A percentile compares a stretch with the other conserved stretches of the same genome.
Conservation (phyloP, 2,888 invertebrate genomes). For the Drosophila sordidula region DNA sequence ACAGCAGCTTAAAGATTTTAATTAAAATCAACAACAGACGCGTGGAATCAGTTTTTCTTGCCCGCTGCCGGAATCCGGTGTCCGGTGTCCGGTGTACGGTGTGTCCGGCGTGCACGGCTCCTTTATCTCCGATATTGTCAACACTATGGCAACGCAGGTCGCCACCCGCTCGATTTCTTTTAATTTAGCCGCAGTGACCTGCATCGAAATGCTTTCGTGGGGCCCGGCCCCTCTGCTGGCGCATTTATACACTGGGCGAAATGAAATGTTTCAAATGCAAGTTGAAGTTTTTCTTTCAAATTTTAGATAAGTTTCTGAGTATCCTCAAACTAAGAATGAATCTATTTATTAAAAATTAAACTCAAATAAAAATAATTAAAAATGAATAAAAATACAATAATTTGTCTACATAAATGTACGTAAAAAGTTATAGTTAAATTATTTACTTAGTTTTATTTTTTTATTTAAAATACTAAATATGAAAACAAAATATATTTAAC, state of each 20-base stretch:
- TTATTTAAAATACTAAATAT: too few species aligned
- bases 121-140: constrained; percentile 31
- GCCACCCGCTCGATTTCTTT: constrained; percentile 64
- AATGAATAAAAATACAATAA: too few species aligned
- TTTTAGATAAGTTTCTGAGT: too few species aligned
- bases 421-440: too few species aligned
- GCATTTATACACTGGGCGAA: not conserved
- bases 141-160: constrained; percentile 21
- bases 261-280: too few species aligned
- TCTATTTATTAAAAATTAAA: too few species aligned
- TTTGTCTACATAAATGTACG: too few species aligned
- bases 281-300: too few species aligned
- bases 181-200: constrained; percentile 75
- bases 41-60: constrained; percentile 9
- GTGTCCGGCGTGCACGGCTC: not conserved
- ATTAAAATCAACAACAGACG: constrained; percentile 63
- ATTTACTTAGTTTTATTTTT: too few species aligned
- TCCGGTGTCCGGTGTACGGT: not conserved
- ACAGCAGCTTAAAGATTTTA: constrained; percentile 66
- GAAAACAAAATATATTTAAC: too few species aligned
- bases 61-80: not conserved
- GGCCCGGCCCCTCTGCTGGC: constrained; percentile 9
- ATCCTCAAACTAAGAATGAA: too few species aligned
- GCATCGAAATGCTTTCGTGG: constrained; percentile 58
- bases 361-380: too few species aligned